Base-by-base conservation (phyloP, 1,140 invertebrate genomes). In the Drosophila aff. region DNA sequence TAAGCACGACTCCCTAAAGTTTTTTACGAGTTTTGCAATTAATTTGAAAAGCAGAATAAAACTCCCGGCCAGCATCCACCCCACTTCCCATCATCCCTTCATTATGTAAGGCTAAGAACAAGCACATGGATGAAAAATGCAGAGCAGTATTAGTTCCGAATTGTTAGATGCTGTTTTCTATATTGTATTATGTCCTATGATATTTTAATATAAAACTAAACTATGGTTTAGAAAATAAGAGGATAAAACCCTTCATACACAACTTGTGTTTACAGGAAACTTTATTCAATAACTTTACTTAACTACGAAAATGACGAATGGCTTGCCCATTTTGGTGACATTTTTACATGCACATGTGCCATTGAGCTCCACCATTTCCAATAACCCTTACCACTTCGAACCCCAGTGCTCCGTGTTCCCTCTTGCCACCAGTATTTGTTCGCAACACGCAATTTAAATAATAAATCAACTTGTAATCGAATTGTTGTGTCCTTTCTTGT, bases 381-480 rank as follows among this genome's bases (percentile, higher is more conserved):
- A 36, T n/a, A 52, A 38, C 11, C 49, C 41, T 75, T 44, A 28
- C 41, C 23, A n/a, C 28, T 43, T 23, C 7, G 36, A n/a, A 10
- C 15, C 21, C 1, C n/a, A 66, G 40, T n/a, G 41, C 16, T 47
- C 58, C 26, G 10, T 11, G 21, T 18, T 55, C 28, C 50, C 43
- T 65, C 33, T 68, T 49, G 40, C 57, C 74, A 47, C 50, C 41
- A 62, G 60, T 60, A 69, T 57, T 62, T 44, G 75, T 38, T 43
- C 18, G 23, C 46, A 38, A 58, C 61, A 71, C 57, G 64, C 55
- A 83, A 83, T 83, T 79, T 83, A 72, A 83, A 83, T 83, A 83
- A 83, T 83, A 79, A 65, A 82, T 82, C 64, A 82, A 46, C 60
- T 59, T 71, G 66, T 62, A 79, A 65, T 82, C 75, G 68, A 85